Conservation (phyloP, 2,113 vertebrate genomes). For the Oreochromis niloticus region DNA sequence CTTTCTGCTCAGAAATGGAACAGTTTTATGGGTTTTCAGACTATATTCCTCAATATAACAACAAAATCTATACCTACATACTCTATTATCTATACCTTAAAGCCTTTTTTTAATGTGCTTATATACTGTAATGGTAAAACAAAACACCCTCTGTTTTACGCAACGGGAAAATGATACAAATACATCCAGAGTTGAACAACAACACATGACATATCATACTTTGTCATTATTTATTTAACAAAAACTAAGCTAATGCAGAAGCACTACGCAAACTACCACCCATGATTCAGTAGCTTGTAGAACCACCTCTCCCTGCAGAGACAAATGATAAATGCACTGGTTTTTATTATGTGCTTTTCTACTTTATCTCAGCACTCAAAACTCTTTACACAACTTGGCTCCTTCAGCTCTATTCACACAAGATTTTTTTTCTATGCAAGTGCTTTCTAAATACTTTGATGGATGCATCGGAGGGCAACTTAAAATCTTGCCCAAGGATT, state of each 20-base stretch:
- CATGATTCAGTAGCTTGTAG: neutral
- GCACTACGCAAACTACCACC: fast-evolving
- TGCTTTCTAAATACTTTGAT: neutral
- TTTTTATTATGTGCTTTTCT: neutral
- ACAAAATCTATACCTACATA: neutral
- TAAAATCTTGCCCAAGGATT: neutral
- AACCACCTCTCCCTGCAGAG: neutral
- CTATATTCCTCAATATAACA: neutral
- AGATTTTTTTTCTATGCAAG: neutral
- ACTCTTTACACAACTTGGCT: neutral
- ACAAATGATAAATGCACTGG: neutral
- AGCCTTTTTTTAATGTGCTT: neutral
- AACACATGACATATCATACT: neutral
- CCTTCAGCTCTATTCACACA: neutral
- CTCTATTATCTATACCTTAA: neutral
- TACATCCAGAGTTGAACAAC: neutral
- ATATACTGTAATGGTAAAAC: neutral
- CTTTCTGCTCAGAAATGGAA: neutral
- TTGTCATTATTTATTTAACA: neutral
- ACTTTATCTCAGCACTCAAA: neutral
- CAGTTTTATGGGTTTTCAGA: neutral
- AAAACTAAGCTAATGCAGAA: fast-evolving
- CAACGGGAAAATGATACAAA: fast-evolving
- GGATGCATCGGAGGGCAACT: neutral
- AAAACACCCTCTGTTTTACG: neutral